Base-by-base conservation (phyloP, 2,888 invertebrate genomes). In the Augiades crinisus region DNA sequence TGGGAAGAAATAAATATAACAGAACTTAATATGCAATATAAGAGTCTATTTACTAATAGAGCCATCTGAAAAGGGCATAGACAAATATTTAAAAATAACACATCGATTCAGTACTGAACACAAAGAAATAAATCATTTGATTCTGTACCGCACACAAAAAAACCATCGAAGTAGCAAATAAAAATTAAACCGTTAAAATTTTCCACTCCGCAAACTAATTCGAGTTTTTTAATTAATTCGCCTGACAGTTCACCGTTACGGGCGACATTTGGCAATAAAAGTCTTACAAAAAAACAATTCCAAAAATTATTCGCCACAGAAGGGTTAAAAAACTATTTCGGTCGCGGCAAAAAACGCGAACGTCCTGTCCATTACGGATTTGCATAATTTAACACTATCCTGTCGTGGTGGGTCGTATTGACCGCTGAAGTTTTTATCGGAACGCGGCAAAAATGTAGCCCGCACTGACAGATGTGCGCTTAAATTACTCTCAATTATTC, bases 331-430 rank as follows among this genome's bases (percentile, higher is more conserved):
- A 78, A 78, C 83, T 81, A 80, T 82, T 81, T 74, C 60, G 68
- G 56, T 54, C 59, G 61, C 62, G 21, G n/a, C 68, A 68, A 74
- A 74, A 70, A 69, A 67, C 60, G 53, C 62, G 63, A 68, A 64
- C 70, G 61, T 68, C 65, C 70, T 76, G 79, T 81, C 87, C 83
- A 85, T 87, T 87, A 85, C 74, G 72, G 75, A 78, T 78, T 70
- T 88, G 86, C 83, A 88, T 88, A 84, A 82, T 88, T 87, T 77
- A 88, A 60, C 61, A 69, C 67, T 67, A 77, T 79, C 74, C 82
- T 77, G 81, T 78, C 74, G 77, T 67, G 71, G 71, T 76, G 77
- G 75, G 69, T 64, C 70, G 64, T 68, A 44, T 47, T 51, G 55
- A 24, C 43, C 47, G 43, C 70, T 87, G 81, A 85, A 88, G 86